phyloP scores from a whole-genome alignment of 2,797 vertebrate genomes.

The Aotus griseimembra region DNA sequence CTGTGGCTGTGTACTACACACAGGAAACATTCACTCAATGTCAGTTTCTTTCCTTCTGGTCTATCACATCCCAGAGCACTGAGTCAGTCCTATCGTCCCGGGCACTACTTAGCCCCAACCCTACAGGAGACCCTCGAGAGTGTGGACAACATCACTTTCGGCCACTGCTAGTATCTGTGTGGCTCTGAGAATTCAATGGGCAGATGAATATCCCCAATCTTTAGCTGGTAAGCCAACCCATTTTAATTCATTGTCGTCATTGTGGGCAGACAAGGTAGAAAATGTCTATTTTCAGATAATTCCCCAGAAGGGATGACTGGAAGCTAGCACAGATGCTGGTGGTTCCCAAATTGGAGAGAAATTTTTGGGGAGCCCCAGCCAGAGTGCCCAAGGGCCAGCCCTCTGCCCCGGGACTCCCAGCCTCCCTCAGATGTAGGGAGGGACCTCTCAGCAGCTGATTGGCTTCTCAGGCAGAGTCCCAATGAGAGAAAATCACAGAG shows the following conservation, averaged over 20 bases:
- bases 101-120: background rate
- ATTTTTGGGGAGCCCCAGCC: background rate
- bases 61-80: background rate
- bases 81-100: background rate
- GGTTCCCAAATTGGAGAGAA: background rate
- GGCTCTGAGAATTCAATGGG: background rate
- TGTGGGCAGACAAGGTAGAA: background rate
- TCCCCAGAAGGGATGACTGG: background rate
- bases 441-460: background rate
- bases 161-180: background rate
- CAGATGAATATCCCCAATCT: background rate
- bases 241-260: background rate
- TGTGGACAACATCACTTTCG: background rate
- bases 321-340: background rate
- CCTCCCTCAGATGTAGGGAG: background rate
- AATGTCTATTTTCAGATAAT: background rate
- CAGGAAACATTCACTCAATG: background rate
- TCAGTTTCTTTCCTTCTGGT: background rate
- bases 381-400: background rate
- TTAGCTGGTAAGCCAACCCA: background rate
- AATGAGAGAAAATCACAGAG: background rate
- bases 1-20: background rate
- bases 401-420: background rate
- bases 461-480: background rate
- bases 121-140: background rate